Evolutionary conservation across 1,140 invertebrate genomes (phyloP), one percentile per base, ranked within the genome.

Genomic region (Pseudomyrmex sp.): DNA sequence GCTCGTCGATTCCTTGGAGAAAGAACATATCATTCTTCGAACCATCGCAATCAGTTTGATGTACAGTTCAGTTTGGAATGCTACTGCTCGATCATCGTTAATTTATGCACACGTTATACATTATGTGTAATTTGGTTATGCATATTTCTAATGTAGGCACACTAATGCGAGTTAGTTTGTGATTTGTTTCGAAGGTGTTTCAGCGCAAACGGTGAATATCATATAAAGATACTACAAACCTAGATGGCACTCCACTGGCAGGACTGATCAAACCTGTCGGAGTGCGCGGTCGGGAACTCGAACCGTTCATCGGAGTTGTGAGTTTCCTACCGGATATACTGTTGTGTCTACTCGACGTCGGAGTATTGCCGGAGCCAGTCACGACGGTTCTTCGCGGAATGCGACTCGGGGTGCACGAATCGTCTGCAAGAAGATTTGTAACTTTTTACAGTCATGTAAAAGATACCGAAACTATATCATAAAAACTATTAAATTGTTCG

Each of bases 181-280:
- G 65, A 59, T 79, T 10, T 70, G 46, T 48, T 35, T 79, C 13
- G n/a, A 20, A 68, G 4, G 4, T 79, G 15, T 56, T 54, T 65
- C n/a, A 20, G 35, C 35, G 12, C 10, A 50, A 13, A 13, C n/a
- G 7, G 0, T 5, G 10, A 52, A 1, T 23, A 2, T 63, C 15
- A n/a, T n/a, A n/a, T n/a, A n/a, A 63, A 13, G 5, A 15, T 18
- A 18, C 4, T 62, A 86, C 90, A 92, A 95, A 97, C 96, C 96
- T 97, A 94, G 95, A 95, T 77, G 96, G 91, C 44, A 95, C 95
- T 87, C 95, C 94, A 89, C 95, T 94, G 80, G 95, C 92, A 61
- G 97, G 96, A 87, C 96, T 97, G 54, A 96, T 92, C 18, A 97
- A 94, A 52, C 97, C 79, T 35, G 97, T 97, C 12, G 97, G 97